Percentiles rank a stretch among this genome's conserved stretches.
phyloP scores from a whole-genome alignment of 2,113 vertebrate species.

The Gorsachius goisagi region DNA sequence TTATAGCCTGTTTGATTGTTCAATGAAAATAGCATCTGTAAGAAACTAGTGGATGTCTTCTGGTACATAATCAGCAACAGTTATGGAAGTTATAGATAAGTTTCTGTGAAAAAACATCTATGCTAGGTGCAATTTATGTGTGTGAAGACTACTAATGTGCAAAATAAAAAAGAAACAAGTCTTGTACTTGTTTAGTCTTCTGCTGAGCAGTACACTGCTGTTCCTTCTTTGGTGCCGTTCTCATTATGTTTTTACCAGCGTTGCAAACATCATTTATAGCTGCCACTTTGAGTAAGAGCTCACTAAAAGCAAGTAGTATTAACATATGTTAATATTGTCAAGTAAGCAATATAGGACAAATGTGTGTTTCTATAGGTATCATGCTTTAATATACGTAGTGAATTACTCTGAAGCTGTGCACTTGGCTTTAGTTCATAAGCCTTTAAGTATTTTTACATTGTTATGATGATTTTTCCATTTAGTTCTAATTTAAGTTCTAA shows the following conservation, averaged over 20 bases:
- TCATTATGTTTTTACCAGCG: neutral
- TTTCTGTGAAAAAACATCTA: neutral
- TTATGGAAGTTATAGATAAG: neutral
- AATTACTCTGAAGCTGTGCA: neutral
- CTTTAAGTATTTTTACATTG: neutral
- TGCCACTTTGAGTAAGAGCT: too few species aligned
- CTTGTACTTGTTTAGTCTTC: neutral
- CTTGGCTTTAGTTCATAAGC: neutral
- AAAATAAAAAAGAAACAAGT: neutral
- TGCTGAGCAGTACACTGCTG: neutral
- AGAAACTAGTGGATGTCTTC: neutral
- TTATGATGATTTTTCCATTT: neutral
- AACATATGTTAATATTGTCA: neutral
- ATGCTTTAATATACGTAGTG: accelerated
- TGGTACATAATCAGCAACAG: neutral
- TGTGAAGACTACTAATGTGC: neutral
- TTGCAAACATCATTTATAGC: neutral
- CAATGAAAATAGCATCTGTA: neutral
- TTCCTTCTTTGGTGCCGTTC: neutral
- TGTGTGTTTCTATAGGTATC: neutral
- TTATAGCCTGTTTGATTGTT: neutral
- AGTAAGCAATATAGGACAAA: neutral
- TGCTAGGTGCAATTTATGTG: neutral
- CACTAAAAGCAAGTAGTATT: neutral
- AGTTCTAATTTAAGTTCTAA: neutral